These are phyloP conservation scores for Aulostomus chinensis DNA, from an alignment of 2,797 vertebrate species.

Conservation along the genomic window DNA sequence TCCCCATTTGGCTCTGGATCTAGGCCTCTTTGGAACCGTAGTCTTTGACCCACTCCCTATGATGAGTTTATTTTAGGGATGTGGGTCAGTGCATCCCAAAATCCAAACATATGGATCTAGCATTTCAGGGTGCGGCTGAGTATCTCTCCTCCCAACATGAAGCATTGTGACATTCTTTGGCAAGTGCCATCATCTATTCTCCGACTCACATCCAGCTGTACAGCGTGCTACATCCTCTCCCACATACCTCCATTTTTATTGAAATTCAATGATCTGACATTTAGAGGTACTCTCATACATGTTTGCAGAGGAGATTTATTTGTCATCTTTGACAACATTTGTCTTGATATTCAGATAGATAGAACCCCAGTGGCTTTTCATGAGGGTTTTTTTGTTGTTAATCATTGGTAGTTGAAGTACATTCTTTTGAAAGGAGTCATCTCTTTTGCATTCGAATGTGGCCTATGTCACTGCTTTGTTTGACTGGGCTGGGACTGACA, in stretches of 20 bases:
- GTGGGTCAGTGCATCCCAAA: slow-evolving; percentile 58
- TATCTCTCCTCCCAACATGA: slow-evolving; percentile 32
- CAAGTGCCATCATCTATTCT: slow-evolving; percentile 32
- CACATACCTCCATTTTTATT: slow-evolving; percentile 58
- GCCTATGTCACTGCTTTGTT: slow-evolving; percentile 52
- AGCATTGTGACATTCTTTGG: slow-evolving; percentile 46
- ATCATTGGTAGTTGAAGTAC: slow-evolving; percentile 52
- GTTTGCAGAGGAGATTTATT: slow-evolving; percentile 55
- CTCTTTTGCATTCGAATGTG: slow-evolving; percentile 54
- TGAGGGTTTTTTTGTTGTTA: slow-evolving; percentile 59
- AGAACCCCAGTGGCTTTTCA: slow-evolving; percentile 56
- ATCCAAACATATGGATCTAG: slow-evolving; percentile 58
- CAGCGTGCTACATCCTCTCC: slow-evolving; percentile 22
- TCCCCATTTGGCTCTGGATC: slow-evolving; percentile 68
- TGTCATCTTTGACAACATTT: slow-evolving; percentile 67
- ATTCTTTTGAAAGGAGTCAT: slow-evolving; percentile 62
- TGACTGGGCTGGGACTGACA: slow-evolving; percentile 46
- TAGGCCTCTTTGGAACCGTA: slow-evolving; percentile 54
- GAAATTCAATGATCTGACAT: slow-evolving; percentile 56
- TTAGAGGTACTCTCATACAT: slow-evolving; percentile 38
- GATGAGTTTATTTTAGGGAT: slow-evolving; percentile 68
- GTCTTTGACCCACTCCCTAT: slow-evolving; percentile 56
- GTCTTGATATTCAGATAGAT: slow-evolving; percentile 55
- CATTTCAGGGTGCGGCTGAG: slow-evolving; percentile 43
- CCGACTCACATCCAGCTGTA: slow-evolving; percentile 38